Evolutionary conservation across 2,888 invertebrate species (phyloP).

Genomic region (Erebia ligea): DNA sequence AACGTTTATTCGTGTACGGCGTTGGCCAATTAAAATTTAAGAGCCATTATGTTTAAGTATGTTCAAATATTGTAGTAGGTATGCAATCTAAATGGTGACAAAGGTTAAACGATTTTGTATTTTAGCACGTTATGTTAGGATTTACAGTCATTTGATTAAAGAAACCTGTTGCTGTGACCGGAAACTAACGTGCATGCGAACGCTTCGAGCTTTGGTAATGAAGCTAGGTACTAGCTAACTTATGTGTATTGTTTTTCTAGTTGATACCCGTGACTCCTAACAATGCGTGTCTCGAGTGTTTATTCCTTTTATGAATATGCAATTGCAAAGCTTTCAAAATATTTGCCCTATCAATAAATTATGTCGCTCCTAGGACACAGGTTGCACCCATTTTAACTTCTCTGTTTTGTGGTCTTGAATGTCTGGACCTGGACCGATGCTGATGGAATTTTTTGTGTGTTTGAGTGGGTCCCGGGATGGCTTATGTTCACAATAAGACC

Average conservation of each 20-base stretch:
- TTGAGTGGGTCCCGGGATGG: too few species aligned
- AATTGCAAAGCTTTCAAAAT: slow-evolving; percentile 17
- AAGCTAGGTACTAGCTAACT: too few species aligned
- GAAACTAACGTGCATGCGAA: slow-evolving; percentile 60
- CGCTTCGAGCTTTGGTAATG: slow-evolving; percentile 56
- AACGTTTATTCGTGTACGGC: slow-evolving; percentile 40
- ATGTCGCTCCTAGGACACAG: neutral
- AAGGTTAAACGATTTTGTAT: slow-evolving; percentile 41
- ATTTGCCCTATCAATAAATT: slow-evolving; percentile 8
- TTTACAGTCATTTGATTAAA: slow-evolving; percentile 41
- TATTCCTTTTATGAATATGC: slow-evolving; percentile 24
- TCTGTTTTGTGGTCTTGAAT: too few species aligned
- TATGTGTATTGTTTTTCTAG: slow-evolving; percentile 41
- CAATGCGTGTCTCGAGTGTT: slow-evolving; percentile 33
- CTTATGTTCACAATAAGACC: too few species aligned
- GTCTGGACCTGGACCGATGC: too few species aligned
- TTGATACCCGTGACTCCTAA: slow-evolving; percentile 39
- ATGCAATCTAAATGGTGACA: slow-evolving; percentile 36
- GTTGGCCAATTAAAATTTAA: slow-evolving; percentile 71
- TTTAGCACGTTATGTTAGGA: slow-evolving; percentile 46
- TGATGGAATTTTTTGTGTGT: too few species aligned
- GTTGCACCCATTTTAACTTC: too few species aligned
- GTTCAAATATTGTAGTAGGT: slow-evolving; percentile 45
- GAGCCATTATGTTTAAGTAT: slow-evolving; percentile 45
- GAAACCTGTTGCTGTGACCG: slow-evolving; percentile 48